Conservation (phyloP, 1,140 invertebrate species). For the Ips typographus region DNA sequence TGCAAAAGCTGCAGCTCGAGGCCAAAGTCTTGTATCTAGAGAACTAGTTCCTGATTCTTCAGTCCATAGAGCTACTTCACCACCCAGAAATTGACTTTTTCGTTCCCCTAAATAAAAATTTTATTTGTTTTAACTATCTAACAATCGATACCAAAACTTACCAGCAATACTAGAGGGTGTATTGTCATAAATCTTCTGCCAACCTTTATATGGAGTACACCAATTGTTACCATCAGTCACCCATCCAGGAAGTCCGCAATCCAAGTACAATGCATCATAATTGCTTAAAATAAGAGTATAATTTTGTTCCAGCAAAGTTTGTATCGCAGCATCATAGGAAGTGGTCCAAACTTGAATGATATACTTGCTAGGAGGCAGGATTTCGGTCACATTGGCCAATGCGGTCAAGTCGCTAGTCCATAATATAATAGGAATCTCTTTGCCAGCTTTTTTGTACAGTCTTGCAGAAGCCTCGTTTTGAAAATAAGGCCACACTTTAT, state of each 20-base stretch:
- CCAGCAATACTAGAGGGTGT: conserved; percentile 60
- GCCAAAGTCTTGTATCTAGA: conserved; percentile 71
- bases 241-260: conserved; percentile 72
- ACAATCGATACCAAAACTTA: conserved; percentile 13
- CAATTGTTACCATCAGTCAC: conserved; percentile 70
- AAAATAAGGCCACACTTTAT: conserved; percentile 63
- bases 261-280: conserved; percentile 78
- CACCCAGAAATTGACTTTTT: conserved; percentile 57
- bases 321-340: conserved; percentile 60
- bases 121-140: not conserved
- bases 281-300: conserved; percentile 78
- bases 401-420: conserved; percentile 75
- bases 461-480: conserved; percentile 53
- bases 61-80: conserved; percentile 76
- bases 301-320: conserved; percentile 65
- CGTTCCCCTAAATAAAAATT: conserved; percentile 8
- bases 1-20: conserved; percentile 72
- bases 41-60: conserved; percentile 70
- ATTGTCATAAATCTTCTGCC: conserved; percentile 82
- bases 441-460: conserved; percentile 52
- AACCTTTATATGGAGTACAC: conserved; percentile 84
- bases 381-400: conserved; percentile 47
- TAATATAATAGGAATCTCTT: conserved; percentile 59
- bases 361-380: conserved; percentile 68
- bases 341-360: conserved; percentile 81